A percentile compares a stretch with the other conserved stretches of the same genome.
These are phyloP conservation scores for Rhabdomys dilectus DNA, from an alignment of 2,113 vertebrate genomes.

Conservation along the genomic window DNA sequence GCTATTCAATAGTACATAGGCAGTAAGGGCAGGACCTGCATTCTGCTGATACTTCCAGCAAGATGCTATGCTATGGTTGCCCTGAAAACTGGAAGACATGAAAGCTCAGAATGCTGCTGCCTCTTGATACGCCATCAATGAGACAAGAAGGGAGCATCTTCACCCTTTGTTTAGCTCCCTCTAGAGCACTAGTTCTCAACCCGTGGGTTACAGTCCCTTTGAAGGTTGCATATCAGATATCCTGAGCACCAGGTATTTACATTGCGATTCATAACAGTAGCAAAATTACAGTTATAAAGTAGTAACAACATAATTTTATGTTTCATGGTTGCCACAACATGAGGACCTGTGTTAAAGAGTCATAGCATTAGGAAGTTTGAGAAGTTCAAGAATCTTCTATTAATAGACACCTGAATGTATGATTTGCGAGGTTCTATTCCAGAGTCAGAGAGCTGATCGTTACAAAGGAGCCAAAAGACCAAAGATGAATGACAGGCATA, in stretches of 20 bases:
- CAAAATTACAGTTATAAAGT: background rate
- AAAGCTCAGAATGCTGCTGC: no score
- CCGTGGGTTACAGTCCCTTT: background rate
- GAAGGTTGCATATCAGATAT: background rate
- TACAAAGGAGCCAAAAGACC: background rate
- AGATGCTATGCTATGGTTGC: background rate
- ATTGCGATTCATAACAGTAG: background rate
- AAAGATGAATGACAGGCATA: background rate
- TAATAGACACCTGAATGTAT: background rate
- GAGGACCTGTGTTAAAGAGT: background rate
- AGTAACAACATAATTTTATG: background rate
- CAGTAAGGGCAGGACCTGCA: fast-evolving
- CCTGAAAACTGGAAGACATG: background rate
- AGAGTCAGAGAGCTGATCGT: background rate
- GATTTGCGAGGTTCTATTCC: background rate
- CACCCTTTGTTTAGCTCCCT: background rate
- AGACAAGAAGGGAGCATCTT: background rate
- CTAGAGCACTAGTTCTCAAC: background rate
- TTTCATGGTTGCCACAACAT: background rate
- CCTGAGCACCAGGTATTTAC: background rate
- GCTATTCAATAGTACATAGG: fast-evolving
- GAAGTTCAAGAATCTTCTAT: background rate
- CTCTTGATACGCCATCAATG: background rate
- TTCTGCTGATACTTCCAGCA: background rate
- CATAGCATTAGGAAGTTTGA: background rate